Base-by-base conservation (phyloP, 2,888 invertebrate species). In the Scrobipalpa costella region DNA sequence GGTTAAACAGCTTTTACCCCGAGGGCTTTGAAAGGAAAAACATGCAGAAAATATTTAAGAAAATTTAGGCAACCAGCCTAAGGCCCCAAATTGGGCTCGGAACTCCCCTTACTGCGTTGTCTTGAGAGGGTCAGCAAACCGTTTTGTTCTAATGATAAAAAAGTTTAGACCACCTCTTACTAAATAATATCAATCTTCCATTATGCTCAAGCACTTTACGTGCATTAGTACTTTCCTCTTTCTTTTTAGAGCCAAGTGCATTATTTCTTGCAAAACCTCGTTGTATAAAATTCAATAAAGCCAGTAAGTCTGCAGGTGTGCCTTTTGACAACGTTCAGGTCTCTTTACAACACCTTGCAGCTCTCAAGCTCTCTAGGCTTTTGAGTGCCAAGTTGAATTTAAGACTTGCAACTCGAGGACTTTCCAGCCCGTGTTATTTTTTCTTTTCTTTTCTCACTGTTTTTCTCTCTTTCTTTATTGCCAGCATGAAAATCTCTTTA, bases 291-390 rank as follows among this genome's bases (percentile, higher is more conserved):
- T 52, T 52, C 50, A 52, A 52, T 52, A 55, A 55, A 55, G 34
- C 27, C 55, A 15, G n/a, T 9, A 55, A 34, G 21, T 11, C 44
- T 27, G 17, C 7, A 15, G 61, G 67, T 66, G 70, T 70, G 67
- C 68, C 66, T 70, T 67, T 55, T 55, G 55, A 34, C 55, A 34
- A 34, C 63, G 68, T 67, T 34, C 33, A 55, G n/a, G 73, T 64
- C 75, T 77, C 75, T 78, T 75, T 71, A 74, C 68, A 71, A 67
- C 70, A 72, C 74, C 77, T 77, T 73, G 73, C 69, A 75, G 66
- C 70, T 71, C 71, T 78, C 77, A 78, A 79, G n/a, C 59, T 44
- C 15, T 83, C 77, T 76, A 68, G 67, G 72, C 67, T 68, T 73
- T 73, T 74, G 64, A 73, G 74, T 70, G 71, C 64, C 65, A 40